Evolutionary conservation across 2,888 invertebrate genomes (phyloP), one percentile per base, ranked within the genome.

Genomic region (Carcina quercana): DNA sequence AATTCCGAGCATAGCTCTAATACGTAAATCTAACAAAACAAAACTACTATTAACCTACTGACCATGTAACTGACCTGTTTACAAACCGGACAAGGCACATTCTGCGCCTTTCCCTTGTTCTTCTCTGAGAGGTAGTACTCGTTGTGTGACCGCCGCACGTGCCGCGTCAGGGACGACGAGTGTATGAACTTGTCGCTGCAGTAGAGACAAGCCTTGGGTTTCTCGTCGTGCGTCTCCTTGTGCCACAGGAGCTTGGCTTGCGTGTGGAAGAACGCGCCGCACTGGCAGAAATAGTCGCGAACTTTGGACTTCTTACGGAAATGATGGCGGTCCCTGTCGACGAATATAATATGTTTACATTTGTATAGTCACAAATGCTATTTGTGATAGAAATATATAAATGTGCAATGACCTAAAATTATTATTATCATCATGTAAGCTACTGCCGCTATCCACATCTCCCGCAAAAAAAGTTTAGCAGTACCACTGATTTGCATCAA

Each of bases 161-260:
- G 96, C 2, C 95, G 84, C 1, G 94, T 93, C 47, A 96, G 83
- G 52, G 93, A 93, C 5, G 94, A 90, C 50, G 88, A 87, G 75
- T 95, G 94, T 40, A 94, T 89, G 70, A 95, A 96, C 55, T 94
- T 91, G 76, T 95, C 94, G 58, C 90, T 91, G 78, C 96, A 96
- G 61, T 92, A 90, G 3, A 88, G 87, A 71, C 96, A 96, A 26
- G 93, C 89, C 68, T 94, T 93, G 17, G 95, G 94, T 59, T 90
- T 89, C 15, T 87, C 84, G 38, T 92, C 93, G 75, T 95, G 95
- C 3, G 91, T 91, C 73, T 95, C 95, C 56, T 90, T 88, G 76
- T 96, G 95, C 93, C 94, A 94, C 3, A 88, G 87, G 45, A 94
- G 87, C 69, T 94, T 94, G 47, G 93, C 93, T 59, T 91, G 91